phyloP scores from a whole-genome alignment of 2,797 vertebrate genomes.

The Poecilia velifera region DNA sequence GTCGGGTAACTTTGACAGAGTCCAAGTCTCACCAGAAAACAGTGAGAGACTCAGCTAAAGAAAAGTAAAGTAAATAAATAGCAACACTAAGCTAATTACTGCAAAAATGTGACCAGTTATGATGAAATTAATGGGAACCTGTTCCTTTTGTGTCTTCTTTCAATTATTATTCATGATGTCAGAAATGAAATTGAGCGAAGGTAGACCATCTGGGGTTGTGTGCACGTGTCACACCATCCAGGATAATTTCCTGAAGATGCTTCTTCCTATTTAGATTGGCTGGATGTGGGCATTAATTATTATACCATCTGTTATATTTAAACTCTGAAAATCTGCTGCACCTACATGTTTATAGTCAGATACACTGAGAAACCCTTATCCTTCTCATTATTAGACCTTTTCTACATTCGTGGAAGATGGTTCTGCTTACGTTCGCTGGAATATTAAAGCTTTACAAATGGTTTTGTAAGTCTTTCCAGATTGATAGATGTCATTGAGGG shows the following conservation, averaged over 20 bases:
- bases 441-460: too few species aligned
- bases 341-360: background rate
- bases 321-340: background rate
- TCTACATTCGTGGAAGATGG: background rate
- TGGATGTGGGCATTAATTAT: too few species aligned
- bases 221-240: background rate
- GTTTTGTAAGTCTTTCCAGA: too few species aligned
- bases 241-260: conserved; percentile 8
- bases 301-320: background rate
- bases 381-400: background rate
- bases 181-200: background rate
- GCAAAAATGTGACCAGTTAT: background rate
- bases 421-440: too few species aligned
- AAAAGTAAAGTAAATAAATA: background rate
- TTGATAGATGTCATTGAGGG: too few species aligned
- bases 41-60: background rate
- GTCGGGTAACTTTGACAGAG: too few species aligned
- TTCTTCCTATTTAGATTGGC: background rate
- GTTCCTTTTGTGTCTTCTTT: background rate
- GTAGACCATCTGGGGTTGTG: background rate
- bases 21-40: background rate
- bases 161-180: background rate
- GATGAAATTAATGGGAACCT: background rate
- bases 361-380: background rate
- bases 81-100: background rate